Conservation (phyloP, 2,888 invertebrate genomes). For the Eristalis pertinax region DNA sequence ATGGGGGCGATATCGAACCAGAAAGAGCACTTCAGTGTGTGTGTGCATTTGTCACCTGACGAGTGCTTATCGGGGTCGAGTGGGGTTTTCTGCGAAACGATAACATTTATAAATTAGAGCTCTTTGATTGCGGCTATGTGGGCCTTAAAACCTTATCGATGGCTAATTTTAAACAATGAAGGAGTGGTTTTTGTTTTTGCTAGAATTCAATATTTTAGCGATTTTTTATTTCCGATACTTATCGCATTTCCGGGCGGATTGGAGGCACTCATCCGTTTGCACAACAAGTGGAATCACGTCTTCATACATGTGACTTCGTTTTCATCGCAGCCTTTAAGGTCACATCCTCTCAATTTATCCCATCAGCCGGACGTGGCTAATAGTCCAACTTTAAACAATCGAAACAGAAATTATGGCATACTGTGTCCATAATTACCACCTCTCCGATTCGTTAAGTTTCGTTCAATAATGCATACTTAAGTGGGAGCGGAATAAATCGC, state of each 20-base stretch:
- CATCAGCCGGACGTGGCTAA: too few species aligned
- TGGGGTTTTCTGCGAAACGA: neutral
- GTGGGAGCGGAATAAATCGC: too few species aligned
- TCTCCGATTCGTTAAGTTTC: too few species aligned
- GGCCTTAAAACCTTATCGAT: neutral
- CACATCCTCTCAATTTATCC: neutral
- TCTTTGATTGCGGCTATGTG: neutral
- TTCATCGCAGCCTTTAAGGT: neutral
- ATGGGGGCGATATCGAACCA: neutral
- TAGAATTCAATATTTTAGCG: neutral
- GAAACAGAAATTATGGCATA: too few species aligned
- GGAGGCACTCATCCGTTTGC: neutral
- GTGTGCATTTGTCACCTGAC: neutral
- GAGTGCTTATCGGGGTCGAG: neutral
- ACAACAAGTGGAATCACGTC: neutral
- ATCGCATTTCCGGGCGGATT: neutral
- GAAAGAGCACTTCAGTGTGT: neutral
- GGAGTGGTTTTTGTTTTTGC: neutral
- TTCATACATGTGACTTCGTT: neutral
- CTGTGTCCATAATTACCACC: too few species aligned
- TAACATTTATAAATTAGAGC: neutral
- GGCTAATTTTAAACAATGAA: neutral
- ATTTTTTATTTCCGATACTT: neutral
- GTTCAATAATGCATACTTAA: too few species aligned
- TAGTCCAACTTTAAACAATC: too few species aligned